Evolutionary conservation across 2,888 invertebrate genomes (phyloP).

Genomic region (Tetrapedia diversipes): DNA sequence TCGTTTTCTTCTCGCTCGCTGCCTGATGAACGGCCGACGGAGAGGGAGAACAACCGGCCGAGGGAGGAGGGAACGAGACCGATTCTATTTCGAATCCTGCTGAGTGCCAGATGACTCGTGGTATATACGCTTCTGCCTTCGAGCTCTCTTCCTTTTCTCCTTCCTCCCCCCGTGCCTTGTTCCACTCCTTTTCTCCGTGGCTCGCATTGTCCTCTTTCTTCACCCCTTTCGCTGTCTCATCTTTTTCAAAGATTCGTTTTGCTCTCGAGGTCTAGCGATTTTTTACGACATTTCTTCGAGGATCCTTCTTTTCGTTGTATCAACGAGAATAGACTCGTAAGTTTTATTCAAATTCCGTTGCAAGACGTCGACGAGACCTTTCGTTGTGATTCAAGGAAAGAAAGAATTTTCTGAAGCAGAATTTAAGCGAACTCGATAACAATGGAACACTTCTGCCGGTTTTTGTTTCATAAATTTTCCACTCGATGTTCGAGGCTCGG

Average conservation of each 20-base stretch:
- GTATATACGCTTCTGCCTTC: constrained; percentile 62
- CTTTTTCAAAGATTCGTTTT: background rate
- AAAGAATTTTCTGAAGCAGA: too few species aligned
- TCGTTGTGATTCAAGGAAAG: too few species aligned
- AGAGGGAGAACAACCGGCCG: constrained; percentile 50
- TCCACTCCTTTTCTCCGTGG: constrained; percentile 26
- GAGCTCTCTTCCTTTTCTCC: constrained; percentile 58
- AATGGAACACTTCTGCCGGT: too few species aligned
- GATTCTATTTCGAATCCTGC: constrained; percentile 80
- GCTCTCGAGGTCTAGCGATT: background rate
- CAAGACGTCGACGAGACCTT: too few species aligned
- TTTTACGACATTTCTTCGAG: background rate
- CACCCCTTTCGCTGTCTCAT: background rate
- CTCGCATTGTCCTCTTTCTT: background rate
- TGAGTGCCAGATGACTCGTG: constrained; percentile 81
- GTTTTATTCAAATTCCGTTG: too few species aligned
- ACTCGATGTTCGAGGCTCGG: background rate
- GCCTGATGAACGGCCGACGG: constrained; percentile 46
- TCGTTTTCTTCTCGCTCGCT: constrained; percentile 58
- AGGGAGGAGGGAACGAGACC: constrained; percentile 57
- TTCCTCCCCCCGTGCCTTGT: constrained; percentile 36
- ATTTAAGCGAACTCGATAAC: too few species aligned
- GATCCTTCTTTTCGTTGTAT: too few species aligned
- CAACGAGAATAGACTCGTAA: too few species aligned
- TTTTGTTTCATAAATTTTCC: background rate